These are phyloP conservation scores for Calyptomena viridis DNA, from an alignment of 2,113 vertebrate species.

Conservation along the genomic window DNA sequence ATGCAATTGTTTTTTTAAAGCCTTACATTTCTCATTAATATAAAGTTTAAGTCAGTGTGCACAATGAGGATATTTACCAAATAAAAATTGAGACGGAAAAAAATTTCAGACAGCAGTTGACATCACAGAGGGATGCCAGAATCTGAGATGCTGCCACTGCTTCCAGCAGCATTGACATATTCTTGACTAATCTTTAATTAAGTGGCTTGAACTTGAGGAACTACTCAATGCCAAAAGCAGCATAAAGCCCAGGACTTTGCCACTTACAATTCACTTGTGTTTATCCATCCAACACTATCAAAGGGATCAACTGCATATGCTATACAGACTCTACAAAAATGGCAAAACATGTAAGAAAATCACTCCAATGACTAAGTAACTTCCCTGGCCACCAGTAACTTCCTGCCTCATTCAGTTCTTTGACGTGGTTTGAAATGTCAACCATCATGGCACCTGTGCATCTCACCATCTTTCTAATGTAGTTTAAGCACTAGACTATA, in stretches of 20 bases:
- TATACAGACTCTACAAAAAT: background rate
- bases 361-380: background rate
- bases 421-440: background rate
- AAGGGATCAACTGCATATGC: background rate
- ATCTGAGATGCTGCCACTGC: background rate
- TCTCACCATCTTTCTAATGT: background rate
- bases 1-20: slow-evolving; percentile 78
- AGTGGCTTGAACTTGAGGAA: background rate
- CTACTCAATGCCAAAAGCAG: background rate
- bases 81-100: background rate
- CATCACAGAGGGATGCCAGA: slow-evolving; percentile 5
- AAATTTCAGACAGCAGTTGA: background rate
- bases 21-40: slow-evolving; percentile 61
- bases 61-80: slow-evolving; percentile 1
- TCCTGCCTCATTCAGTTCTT: background rate
- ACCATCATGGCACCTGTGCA: background rate
- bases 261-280: background rate
- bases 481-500: background rate
- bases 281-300: background rate
- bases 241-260: background rate
- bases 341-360: background rate
- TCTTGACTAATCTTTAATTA: background rate
- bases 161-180: background rate
- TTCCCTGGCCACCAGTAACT: background rate
- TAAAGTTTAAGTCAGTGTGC: slow-evolving; percentile 4